Evolutionary conservation across 1,140 invertebrate species (phyloP), one percentile per base, ranked within the genome.

Genomic region (Lordiphosa stackelbergi): DNA sequence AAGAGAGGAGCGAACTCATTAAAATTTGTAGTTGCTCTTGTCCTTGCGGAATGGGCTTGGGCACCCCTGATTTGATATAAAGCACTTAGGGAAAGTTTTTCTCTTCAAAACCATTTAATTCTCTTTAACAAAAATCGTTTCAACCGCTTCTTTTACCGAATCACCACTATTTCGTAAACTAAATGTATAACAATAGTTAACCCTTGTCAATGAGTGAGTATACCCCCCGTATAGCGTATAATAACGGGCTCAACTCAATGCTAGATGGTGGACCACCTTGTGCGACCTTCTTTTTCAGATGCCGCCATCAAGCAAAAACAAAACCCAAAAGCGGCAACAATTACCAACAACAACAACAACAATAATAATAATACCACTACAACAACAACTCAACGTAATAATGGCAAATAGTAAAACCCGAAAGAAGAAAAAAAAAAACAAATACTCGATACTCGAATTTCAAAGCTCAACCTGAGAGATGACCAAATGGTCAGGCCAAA

Each of bases 211-310:
- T 31, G 7, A 31, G 7, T 31, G 28, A 2, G 28, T 31, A 31
- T 31, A 31, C 28, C 28, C 28, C 6, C 5, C 7, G 6, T 16
- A 6, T n/a, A 49, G 35, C 47, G 36, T 41, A 53, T 53, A 41
- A 56, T 69, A 69, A 51, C 51, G 65, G 22, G 57, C 59, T 83
- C 72, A 81, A 38, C 63, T 72, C 49, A 58, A 61, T 62, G 65
- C 47, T 69, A 49, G 56, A 60, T 54, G 66, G 66, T 70, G 72
- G 77, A 83, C 63, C 75, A 81, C 77, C 77, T 83, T 79, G 75
- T 83, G 75, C 66, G 75, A 79, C 75, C 75, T 79, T 79, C 75
- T 79, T 79, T 51, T 77, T 63, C 59, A 53, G 65, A 73, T 75
- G 72, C 66, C 73, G 72, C 74, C 71, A 45, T 68, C 53, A 61